Conservation (phyloP, 2,888 invertebrate species). For the Abrostola tripartita region DNA sequence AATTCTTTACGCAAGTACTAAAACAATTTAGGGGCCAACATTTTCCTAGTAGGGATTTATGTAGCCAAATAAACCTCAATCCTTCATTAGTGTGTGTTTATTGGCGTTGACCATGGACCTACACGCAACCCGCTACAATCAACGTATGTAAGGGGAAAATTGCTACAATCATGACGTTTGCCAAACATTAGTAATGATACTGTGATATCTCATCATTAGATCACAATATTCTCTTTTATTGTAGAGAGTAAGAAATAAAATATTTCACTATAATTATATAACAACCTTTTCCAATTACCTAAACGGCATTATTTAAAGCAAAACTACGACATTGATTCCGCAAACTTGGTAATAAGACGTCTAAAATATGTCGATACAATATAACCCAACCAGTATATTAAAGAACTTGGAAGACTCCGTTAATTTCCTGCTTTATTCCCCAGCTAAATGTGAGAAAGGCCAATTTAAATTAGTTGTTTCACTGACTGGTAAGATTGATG, state of each 20-base stretch:
- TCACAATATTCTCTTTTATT: not conserved
- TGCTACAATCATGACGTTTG: not conserved
- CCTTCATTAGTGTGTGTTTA: not conserved
- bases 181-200: not conserved
- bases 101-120: not conserved
- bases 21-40: not conserved
- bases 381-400: constrained; percentile 60
- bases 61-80: not conserved
- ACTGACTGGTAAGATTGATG: constrained; percentile 68
- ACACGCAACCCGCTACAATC: not conserved
- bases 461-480: constrained; percentile 67
- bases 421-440: constrained; percentile 63
- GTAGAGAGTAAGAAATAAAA: too few species aligned
- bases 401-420: constrained; percentile 58
- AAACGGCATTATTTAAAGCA: not conserved
- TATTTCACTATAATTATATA: too few species aligned
- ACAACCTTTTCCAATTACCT: too few species aligned
- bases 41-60: not conserved
- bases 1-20: too few species aligned
- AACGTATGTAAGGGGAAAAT: not conserved
- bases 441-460: constrained; percentile 51
- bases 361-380: constrained; percentile 21
- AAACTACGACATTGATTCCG: constrained; percentile 8
- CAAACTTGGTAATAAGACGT: constrained; percentile 16
- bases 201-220: not conserved